These are phyloP conservation scores for Ascidia mentula DNA, from an alignment of 23 tunicate species.

Conservation along the genomic window DNA sequence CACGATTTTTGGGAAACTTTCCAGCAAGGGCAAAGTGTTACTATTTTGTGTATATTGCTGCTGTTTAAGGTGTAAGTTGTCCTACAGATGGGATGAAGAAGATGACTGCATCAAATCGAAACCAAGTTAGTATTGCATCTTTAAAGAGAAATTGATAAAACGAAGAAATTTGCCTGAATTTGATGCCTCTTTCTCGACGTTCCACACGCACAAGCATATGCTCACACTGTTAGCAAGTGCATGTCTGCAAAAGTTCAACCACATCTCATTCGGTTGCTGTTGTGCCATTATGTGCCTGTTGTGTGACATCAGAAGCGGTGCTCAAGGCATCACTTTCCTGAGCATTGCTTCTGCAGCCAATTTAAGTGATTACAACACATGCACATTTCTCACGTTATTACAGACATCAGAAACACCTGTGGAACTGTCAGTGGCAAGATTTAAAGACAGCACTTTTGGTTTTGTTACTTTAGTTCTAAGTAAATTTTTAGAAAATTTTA, in stretches of 20 bases:
- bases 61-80: conserved; percentile 7
- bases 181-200: background rate
- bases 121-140: background rate
- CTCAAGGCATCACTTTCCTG: too few species aligned
- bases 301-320: background rate
- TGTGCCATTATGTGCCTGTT: conserved; percentile 8
- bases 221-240: background rate
- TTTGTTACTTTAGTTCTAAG: too few species aligned
- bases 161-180: background rate
- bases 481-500: too few species aligned
- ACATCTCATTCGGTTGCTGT: background rate
- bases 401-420: too few species aligned
- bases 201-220: background rate
- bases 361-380: too few species aligned
- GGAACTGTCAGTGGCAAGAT: too few species aligned
- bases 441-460: too few species aligned
- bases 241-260: background rate
- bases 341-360: too few species aligned
- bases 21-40: background rate
- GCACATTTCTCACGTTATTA: too few species aligned
- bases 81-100: background rate
- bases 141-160: background rate
- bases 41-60: background rate
- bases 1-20: conserved; percentile 9
- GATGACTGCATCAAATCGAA: background rate